Conservation (phyloP, 2,797 vertebrate species). For the Petrocephalus sullivani region DNA sequence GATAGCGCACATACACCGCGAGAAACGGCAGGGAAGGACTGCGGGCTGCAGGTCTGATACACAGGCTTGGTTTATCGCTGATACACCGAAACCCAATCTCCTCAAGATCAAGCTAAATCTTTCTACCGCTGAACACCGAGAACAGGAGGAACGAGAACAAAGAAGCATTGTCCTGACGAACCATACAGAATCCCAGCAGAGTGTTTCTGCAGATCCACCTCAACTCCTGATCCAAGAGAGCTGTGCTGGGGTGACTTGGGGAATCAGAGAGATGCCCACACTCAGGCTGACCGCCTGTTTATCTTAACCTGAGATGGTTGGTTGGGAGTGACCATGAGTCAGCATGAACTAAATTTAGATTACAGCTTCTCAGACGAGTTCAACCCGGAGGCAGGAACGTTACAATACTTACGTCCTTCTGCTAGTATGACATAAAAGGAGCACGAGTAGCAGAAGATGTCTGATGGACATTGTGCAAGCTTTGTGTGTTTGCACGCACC, state of each 20-base stretch:
- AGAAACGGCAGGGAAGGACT: neutral
- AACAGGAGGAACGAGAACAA: neutral
- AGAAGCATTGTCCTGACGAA: neutral
- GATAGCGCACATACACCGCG: neutral
- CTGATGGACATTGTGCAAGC: neutral
- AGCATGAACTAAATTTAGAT: neutral
- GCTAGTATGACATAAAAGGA: neutral
- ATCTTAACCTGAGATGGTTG: neutral
- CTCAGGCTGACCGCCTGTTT: neutral
- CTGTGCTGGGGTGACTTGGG: neutral
- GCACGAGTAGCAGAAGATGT: neutral
- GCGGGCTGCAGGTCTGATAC: neutral
- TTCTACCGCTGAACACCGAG: neutral
- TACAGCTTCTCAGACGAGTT: neutral
- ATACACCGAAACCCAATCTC: neutral
- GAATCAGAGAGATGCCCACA: neutral
- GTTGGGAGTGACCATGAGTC: neutral
- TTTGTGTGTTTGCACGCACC: neutral
- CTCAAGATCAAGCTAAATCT: neutral
- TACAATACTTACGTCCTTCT: neutral
- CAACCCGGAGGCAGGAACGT: neutral
- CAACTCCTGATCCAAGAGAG: slow-evolving; percentile 3
- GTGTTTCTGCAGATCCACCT: neutral
- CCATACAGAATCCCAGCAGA: neutral
- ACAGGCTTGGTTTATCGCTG: neutral